These are phyloP conservation scores for Parauchenoglanis punctatus DNA, from an alignment of 2,797 vertebrate genomes.

Conservation along the genomic window DNA sequence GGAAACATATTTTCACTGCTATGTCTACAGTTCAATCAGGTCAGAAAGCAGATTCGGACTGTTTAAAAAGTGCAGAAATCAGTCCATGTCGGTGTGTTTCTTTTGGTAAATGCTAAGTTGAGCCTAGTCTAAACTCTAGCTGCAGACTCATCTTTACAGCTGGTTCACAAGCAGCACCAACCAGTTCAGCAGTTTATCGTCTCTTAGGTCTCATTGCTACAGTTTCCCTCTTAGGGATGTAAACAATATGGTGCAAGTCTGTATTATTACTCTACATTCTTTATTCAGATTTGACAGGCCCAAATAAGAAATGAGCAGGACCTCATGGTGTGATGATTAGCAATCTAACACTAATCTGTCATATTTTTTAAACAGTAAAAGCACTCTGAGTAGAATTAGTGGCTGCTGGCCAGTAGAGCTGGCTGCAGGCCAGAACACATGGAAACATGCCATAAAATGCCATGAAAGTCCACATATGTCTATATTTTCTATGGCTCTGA, in stretches of 20 bases:
- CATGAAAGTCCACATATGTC: slow-evolving; percentile 23
- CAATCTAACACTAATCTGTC: slow-evolving; percentile 10
- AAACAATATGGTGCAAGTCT: neutral
- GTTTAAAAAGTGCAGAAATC: slow-evolving; percentile 40
- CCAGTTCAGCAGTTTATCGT: slow-evolving; percentile 4
- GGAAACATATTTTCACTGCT: slow-evolving; percentile 2
- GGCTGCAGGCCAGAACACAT: slow-evolving; percentile 41
- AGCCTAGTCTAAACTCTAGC: slow-evolving; percentile 53
- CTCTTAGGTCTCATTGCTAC: neutral
- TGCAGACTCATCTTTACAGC: slow-evolving; percentile 28
- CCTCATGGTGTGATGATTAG: neutral
- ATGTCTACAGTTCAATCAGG: slow-evolving; percentile 36
- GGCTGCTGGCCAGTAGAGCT: slow-evolving; percentile 43
- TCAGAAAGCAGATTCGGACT: slow-evolving; percentile 44
- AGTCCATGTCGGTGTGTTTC: slow-evolving; percentile 49
- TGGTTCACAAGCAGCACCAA: slow-evolving; percentile 22
- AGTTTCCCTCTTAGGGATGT: neutral
- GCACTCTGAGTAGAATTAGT: slow-evolving; percentile 37
- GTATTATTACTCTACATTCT: neutral
- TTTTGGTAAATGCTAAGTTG: slow-evolving; percentile 43
- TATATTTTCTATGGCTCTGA: neutral
- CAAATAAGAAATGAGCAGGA: neutral
- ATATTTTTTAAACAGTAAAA: slow-evolving; percentile 39
- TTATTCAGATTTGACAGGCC: neutral
- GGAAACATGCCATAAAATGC: slow-evolving; percentile 35